Evolutionary conservation across 2,797 vertebrate genomes (phyloP).

Genomic region (Pseudochirops cupreus): DNA sequence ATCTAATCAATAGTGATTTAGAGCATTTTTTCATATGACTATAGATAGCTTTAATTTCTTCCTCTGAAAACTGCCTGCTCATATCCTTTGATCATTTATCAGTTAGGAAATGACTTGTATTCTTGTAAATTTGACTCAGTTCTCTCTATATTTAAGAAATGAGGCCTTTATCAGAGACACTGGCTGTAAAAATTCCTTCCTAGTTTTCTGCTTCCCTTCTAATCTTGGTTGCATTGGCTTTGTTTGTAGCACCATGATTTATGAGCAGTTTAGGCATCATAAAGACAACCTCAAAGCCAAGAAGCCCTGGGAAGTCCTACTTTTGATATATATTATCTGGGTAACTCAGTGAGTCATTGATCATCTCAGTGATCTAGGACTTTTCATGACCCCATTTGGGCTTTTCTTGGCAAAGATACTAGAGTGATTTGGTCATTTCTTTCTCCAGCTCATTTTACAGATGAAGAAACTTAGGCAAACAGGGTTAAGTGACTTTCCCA

Average conservation of each 20-base stretch:
- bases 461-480: neutral
- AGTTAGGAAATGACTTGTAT: no score
- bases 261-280: neutral
- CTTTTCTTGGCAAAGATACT: neutral
- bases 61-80: no score
- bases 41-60: no score
- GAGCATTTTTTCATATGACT: no score
- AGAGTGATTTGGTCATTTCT: neutral
- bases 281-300: neutral
- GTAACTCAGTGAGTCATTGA: neutral
- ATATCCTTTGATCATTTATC: no score
- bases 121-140: no score
- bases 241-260: neutral
- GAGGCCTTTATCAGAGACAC: no score
- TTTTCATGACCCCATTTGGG: neutral
- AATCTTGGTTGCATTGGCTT: no score
- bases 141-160: no score
- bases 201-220: no score
- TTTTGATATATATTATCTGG: neutral
- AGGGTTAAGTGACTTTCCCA: neutral
- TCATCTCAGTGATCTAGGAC: neutral
- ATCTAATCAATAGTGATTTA: no score
- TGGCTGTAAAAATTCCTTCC: no score
- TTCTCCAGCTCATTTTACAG: neutral
- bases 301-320: neutral